Evolutionary conservation across 2,113 vertebrate genomes (phyloP), one percentile per base, ranked within the genome.

Genomic region (Papio anubis): DNA sequence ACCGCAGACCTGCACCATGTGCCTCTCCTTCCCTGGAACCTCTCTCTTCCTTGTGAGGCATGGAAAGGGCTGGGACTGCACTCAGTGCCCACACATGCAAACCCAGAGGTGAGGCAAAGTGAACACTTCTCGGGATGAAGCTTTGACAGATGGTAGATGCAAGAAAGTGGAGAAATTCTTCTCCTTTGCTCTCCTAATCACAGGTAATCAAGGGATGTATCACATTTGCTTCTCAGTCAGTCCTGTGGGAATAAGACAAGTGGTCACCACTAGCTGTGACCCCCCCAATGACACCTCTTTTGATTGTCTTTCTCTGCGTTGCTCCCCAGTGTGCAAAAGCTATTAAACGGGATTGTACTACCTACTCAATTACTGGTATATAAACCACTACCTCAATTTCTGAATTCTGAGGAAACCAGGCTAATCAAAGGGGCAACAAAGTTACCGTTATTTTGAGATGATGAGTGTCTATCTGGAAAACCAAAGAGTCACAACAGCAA

Each of bases 381-480:
- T 59, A 88, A 93, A 50, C 4, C 35, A 38, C 3, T 35, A 25
- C 59, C 73, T 87, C 8, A 57, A 38, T 45, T 76, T 97, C 82
- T 83, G 38, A 79, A 61, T 83, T 86, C 75, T 86, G 13, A 27
- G 27, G 43, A 86, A 83, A 89, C 38, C 10, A 55, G 55, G 20
- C 5, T 66, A 52, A 87, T 38, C 48, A 88, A 79, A 32, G 35
- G 7, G 45, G 45, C 55, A 52, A 97, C 75, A 86, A 94, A 83
- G 89, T 48, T 87, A 66, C n/a, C 1, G 17, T 52, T 82, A 68
- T 82, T 94, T 81, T 72, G 88, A 66, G 40, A 82, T 55, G 40
- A 88, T 93, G 40, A 81, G 9, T 61, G 17, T 86, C 57, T 79
- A 55, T 75, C 23, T 64, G 59, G 45, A 93, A 97, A 97, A 78